Percentiles rank a stretch among this genome's conserved stretches.
These are phyloP conservation scores for Athrips mouffetella DNA, from an alignment of 2,888 invertebrate genomes.

Conservation along the genomic window DNA sequence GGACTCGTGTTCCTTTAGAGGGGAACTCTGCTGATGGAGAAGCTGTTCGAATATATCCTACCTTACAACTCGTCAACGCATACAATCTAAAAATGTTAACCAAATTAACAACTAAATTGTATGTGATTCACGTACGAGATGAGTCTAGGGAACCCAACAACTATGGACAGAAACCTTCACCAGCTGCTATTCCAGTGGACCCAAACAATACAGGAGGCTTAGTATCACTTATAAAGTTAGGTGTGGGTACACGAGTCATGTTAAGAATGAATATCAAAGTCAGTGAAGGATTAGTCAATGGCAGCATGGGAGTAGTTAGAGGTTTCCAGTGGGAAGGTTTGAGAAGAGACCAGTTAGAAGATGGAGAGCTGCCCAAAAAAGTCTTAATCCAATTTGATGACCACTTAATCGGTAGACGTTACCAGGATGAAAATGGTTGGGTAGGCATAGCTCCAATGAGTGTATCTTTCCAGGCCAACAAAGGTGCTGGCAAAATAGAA, in stretches of 20 bases:
- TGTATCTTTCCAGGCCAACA: neutral
- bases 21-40: constrained; percentile 31
- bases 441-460: neutral
- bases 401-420: neutral
- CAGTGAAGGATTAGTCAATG: neutral
- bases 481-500: neutral
- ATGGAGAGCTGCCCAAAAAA: too few species aligned
- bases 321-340: neutral
- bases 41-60: too few species aligned
- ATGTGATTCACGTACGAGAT: too few species aligned
- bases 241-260: neutral
- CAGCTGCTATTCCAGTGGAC: neutral
- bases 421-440: neutral
- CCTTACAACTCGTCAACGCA: too few species aligned
- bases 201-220: neutral
- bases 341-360: neutral
- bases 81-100: too few species aligned
- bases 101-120: too few species aligned
- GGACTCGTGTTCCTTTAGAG: constrained; percentile 22
- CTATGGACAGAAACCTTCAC: neutral
- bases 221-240: neutral
- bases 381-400: neutral
- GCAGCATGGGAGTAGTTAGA: neutral
- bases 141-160: too few species aligned
- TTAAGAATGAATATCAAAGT: neutral